phyloP scores from a whole-genome alignment of 2,113 vertebrate species.

The Ammodytes marinus region DNA sequence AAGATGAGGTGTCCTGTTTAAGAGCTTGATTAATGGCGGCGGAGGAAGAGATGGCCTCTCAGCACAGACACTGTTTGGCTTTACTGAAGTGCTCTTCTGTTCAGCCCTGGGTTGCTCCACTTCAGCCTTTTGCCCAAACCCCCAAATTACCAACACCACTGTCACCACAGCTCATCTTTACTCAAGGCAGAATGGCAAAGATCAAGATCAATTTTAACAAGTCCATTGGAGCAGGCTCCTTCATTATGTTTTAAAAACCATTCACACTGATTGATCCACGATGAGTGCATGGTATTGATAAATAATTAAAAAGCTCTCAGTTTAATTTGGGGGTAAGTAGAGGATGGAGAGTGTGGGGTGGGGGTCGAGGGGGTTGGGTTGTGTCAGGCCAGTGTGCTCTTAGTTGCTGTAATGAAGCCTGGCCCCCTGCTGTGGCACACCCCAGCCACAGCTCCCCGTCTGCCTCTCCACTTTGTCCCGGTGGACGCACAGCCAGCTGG shows the following conservation, averaged over 20 bases:
- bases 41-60: constrained; percentile 77
- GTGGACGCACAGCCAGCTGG: constrained; percentile 89
- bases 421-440: constrained; percentile 85
- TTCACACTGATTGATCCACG: constrained; percentile 84
- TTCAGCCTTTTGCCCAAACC: constrained; percentile 53
- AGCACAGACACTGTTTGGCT: constrained; percentile 76
- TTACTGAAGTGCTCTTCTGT: constrained; percentile 78
- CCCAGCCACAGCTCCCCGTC: constrained; percentile 82
- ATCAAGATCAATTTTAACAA: constrained; percentile 85
- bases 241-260: constrained; percentile 87
- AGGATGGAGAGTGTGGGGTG: constrained; percentile 82
- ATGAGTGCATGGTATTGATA: constrained; percentile 90
- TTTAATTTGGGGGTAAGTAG: constrained; percentile 86
- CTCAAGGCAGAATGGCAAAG: constrained; percentile 81
- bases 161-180: constrained; percentile 80
- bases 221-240: constrained; percentile 79
- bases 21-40: constrained; percentile 81
- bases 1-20: constrained; percentile 82
- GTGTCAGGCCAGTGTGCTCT: constrained; percentile 86
- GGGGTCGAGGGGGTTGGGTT: constrained; percentile 72
- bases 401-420: constrained; percentile 89
- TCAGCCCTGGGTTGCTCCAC: constrained; percentile 62
- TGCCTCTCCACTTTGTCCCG: constrained; percentile 86
- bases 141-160: constrained; percentile 78
- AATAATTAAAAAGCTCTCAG: constrained; percentile 92